A percentile compares a stretch with the other conserved stretches of the same genome.
Evolutionary conservation across 2,113 vertebrate genomes (phyloP).

Genomic region (Dipodomys stephensi): DNA sequence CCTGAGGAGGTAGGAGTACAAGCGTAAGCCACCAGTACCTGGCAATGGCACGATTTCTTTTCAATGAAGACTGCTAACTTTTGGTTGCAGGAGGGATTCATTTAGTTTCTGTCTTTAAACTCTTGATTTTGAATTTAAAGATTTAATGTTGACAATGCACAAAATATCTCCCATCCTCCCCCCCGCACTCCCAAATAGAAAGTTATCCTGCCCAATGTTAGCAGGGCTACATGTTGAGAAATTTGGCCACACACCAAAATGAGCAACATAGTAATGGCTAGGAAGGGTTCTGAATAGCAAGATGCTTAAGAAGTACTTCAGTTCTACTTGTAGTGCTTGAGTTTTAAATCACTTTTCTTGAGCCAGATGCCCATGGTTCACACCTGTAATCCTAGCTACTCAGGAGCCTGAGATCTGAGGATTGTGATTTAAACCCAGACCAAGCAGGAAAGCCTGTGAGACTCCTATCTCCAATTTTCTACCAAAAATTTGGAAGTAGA

Average conservation of each 20-base stretch:
- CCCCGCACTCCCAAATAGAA: background rate
- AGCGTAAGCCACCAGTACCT: no score
- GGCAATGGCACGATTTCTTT: background rate
- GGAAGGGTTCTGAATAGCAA: background rate
- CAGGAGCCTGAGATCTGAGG: no score
- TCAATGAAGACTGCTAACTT: background rate
- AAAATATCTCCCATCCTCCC: background rate
- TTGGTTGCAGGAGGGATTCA: background rate
- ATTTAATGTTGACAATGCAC: background rate
- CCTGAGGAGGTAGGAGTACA: no score
- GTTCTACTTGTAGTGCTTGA: background rate
- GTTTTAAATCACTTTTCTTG: background rate
- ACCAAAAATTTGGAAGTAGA: no score
- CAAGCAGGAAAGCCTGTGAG: no score
- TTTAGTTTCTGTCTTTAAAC: background rate
- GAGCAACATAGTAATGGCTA: background rate
- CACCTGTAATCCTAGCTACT: no score
- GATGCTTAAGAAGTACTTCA: background rate
- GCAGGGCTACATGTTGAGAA: background rate
- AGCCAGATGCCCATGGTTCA: no score
- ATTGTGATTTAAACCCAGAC: no score
- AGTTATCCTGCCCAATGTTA: background rate
- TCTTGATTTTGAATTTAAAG: conserved; percentile 30
- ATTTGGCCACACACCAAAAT: background rate
- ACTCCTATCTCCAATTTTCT: no score